Percentiles rank a stretch among this genome's conserved stretches.
Conservation (phyloP, 2,888 invertebrate genomes). For the Odontothrips loti region DNA sequence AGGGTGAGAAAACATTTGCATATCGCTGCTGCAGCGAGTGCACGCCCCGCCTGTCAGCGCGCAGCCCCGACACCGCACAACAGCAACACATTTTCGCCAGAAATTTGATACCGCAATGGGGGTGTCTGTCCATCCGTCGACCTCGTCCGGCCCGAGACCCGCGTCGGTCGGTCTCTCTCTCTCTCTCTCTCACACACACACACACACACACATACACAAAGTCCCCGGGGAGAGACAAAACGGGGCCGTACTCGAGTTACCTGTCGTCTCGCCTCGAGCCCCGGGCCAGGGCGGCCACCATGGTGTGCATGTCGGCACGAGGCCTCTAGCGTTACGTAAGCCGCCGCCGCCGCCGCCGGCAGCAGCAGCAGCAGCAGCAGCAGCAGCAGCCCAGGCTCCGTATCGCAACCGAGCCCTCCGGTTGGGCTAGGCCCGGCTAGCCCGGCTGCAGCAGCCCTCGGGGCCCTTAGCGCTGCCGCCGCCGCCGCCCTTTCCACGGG, state of each 20-base stretch:
- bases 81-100: constrained; percentile 14
- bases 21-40: not conserved
- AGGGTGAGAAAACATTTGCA: constrained; percentile 15
- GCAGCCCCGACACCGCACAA: not conserved
- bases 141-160: too few relatives aligned
- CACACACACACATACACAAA: too few relatives aligned
- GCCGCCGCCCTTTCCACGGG: too few relatives aligned
- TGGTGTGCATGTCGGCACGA: not conserved
- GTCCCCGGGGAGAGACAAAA: constrained; percentile 19
- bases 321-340: not conserved
- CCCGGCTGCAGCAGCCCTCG: too few relatives aligned
- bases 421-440: too few relatives aligned
- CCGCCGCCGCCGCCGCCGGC: not conserved
- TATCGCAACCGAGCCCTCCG: too few relatives aligned
- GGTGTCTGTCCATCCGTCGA: not conserved
- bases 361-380: too few relatives aligned
- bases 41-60: not conserved
- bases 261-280: not conserved
- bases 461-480: too few relatives aligned
- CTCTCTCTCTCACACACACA: too few relatives aligned
- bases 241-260: constrained; percentile 21
- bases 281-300: not conserved
- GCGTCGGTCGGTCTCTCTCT: too few relatives aligned
- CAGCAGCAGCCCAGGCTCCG: too few relatives aligned
- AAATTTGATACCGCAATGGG: constrained; percentile 2